Base-by-base conservation (phyloP, 2,797 vertebrate genomes). In the Helostoma temminkii region DNA sequence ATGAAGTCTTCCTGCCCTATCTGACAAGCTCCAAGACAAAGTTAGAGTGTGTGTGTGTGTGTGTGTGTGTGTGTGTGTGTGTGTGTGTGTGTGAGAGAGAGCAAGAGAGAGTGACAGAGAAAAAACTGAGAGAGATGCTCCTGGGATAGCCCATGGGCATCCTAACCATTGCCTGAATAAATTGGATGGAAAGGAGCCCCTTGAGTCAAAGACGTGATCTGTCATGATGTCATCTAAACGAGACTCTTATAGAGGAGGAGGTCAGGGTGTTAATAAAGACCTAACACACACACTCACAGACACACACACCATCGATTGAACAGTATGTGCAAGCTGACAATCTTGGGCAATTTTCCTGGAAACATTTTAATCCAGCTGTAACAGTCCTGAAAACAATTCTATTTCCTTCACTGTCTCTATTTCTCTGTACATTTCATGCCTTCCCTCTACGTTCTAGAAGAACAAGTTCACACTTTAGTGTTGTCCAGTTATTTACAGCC, bases 1-100 rank as follows among this genome's bases (percentile, higher is more conserved):
- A 94, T 93, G 92, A 94, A 94, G 93, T 92, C 89, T 88, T 93
- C 85, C 82, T 88, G 86, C 71, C 63, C 89, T 84, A 78, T 74
- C 84, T 92, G 91, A 92, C 90, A 90, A 84, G 83, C 85, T 74
- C 70, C 4, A 26, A 64, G 66, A 71, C 68, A 58, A 46, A 58
- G 36, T 15, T 49, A 9, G 71, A 4, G 62, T 32, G 73, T 36
- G 54, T 26, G 50, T 49, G 60, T 19, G 74, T 42, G 54, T 45
- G 64, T 41, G 60, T 28, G 56, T 15, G 39, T 16, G 39, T 56
- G 62, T 30, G 73, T 36, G 53, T 21, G 49, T 45, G 59, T 18
- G 74, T 36, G 54, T 49, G 64, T 41, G 60, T 28, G 56, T 15
- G 37, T 16, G 46, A 21, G 43, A 42, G 57, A 52, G 57, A 8